These are phyloP conservation scores for Probaryconus sp. DNA, from an alignment of 1,140 invertebrate species.

Conservation along the genomic window DNA sequence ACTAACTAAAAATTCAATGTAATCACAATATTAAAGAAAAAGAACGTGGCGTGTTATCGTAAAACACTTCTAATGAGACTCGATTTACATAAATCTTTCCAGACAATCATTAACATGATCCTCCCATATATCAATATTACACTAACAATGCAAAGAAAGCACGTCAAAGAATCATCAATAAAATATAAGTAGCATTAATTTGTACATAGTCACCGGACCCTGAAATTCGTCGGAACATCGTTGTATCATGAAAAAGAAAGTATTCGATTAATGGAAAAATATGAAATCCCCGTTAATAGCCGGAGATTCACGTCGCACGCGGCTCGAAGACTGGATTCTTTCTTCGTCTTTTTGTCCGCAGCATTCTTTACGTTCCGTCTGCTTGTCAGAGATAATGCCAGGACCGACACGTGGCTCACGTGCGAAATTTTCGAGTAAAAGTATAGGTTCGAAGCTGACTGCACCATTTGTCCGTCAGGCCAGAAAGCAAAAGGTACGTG, in stretches of 20 bases:
- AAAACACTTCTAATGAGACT: too few species aligned
- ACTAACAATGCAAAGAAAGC: too few species aligned
- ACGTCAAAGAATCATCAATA: too few species aligned
- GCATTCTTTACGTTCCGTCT: conserved; percentile 61
- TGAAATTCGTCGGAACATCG: neutral
- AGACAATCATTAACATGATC: too few species aligned
- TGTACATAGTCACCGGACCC: neutral
- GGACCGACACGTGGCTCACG: conserved; percentile 69
- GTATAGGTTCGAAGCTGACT: conserved; percentile 47
- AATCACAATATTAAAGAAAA: too few species aligned
- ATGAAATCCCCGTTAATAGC: conserved; percentile 16
- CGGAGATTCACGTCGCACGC: neutral
- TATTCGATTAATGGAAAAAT: conserved; percentile 43
- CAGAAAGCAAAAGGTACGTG: conserved; percentile 66
- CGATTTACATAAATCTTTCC: too few species aligned
- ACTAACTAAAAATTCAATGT: too few species aligned
- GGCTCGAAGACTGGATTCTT: conserved; percentile 50
- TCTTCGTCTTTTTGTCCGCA: conserved; percentile 50
- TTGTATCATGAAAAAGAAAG: conserved; percentile 41
- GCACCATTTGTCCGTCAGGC: conserved; percentile 57
- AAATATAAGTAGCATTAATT: too few species aligned
- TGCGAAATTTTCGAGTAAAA: conserved; percentile 70
- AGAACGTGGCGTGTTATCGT: too few species aligned
- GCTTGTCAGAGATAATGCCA: conserved; percentile 63
- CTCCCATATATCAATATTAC: too few species aligned